Evolutionary conservation across 2,888 invertebrate genomes (phyloP).

Genomic region (Stenurella melanura): DNA sequence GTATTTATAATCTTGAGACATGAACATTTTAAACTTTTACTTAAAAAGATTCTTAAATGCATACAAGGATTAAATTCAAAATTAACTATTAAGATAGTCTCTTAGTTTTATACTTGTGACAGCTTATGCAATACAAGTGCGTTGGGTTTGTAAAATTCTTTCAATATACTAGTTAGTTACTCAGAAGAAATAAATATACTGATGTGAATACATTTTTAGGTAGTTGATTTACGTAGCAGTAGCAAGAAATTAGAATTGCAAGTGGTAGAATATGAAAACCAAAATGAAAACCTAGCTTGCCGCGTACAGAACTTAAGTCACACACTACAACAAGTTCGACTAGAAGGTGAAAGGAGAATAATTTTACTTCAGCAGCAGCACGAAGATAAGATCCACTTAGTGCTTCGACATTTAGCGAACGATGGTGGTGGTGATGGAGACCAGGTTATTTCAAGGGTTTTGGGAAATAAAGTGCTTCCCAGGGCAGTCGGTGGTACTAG

Average conservation of each 20-base stretch:
- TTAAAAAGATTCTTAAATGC: no score
- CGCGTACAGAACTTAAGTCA: slow-evolving; percentile 81
- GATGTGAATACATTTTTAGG: slow-evolving; percentile 72
- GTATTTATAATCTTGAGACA: no score
- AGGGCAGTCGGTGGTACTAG: slow-evolving; percentile 59
- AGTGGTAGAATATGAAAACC: slow-evolving; percentile 80
- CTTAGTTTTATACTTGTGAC: no score
- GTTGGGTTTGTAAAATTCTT: no score
- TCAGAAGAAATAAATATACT: no score
- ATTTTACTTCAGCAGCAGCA: slow-evolving; percentile 79
- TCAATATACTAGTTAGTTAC: no score
- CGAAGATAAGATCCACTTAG: slow-evolving; percentile 79
- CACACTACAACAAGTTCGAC: slow-evolving; percentile 80
- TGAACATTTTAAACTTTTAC: no score
- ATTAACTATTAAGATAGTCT: no score
- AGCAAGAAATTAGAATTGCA: slow-evolving; percentile 82
- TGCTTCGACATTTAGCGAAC: slow-evolving; percentile 74
- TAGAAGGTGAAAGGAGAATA: slow-evolving; percentile 79
- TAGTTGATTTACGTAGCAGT: slow-evolving; percentile 74
- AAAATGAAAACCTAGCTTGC: slow-evolving; percentile 83
- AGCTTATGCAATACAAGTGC: no score
- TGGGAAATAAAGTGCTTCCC: slow-evolving; percentile 50
- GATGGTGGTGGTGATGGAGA: slow-evolving; percentile 63
- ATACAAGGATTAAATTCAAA: no score
- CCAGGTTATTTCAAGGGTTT: slow-evolving; percentile 50